Evolutionary conservation across 2,113 vertebrate genomes (phyloP), one percentile per base, ranked within the genome.

Genomic region (Megaceryle maxima): DNA sequence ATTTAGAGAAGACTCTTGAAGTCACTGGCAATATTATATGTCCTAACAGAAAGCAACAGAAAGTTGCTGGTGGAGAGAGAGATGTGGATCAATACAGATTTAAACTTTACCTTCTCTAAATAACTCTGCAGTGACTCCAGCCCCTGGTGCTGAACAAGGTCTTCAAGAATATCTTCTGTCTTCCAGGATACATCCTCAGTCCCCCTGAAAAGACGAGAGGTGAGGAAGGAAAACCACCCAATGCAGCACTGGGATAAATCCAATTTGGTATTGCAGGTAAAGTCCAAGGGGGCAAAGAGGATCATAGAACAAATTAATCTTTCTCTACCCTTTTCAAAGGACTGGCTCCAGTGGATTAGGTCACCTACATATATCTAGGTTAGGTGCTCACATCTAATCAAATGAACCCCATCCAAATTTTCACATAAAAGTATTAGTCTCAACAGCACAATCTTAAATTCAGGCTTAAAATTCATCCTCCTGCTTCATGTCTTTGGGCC

Each of bases 51-150:
- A 72, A 55, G 31, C 19, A 69, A 50, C 33, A 74, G 39, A 37
- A 80, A 75, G 33, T 8, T 57, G 12, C n/a, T 87, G 29, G 29
- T 37, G 56, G 56, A 5, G 26, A 69, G 26, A 69, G 26, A 64
- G 28, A 44, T 0, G 2, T 25, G 33, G 57, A 39, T 13, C 19
- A 9, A 9, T 7, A 33, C 10, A 26, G 6, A 11, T 50, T 53
- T 5, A 43, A 70, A 11, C 18, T 86, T 97, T 83, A 98, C 98
- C 98, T 98, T 97, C 72, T 93, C 83, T 68, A 98, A 84, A 24
- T 96, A 97, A 28, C 8, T 35, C 56, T 82, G 97, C 28, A 98
- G 92, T 11, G 89, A 80, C 43, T 93, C 43, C 1, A n/a, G 76
- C 6, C 93, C 95, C 35, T 77, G 95, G 57, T 96, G 94, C 51